Percentiles rank a stretch among this genome's conserved stretches.
Conservation (phyloP, 2,888 invertebrate species). For the Icerya purchasi region DNA sequence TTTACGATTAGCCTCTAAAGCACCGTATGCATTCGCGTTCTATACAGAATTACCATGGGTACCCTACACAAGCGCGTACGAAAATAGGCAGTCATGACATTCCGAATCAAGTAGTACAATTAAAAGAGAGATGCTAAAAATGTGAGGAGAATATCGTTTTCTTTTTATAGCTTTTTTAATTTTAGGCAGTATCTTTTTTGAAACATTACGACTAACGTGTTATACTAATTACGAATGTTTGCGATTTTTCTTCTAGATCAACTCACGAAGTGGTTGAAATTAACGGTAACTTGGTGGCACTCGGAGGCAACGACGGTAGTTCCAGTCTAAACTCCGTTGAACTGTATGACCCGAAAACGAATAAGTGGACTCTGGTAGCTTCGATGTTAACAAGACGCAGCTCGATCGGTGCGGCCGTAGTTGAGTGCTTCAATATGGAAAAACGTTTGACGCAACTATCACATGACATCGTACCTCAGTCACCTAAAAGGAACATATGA, state of each 20-base stretch:
- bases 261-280: conserved; percentile 45
- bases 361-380: conserved; percentile 43
- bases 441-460: not conserved
- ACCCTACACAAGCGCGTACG: too few relatives aligned
- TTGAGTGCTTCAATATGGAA: conserved; percentile 34
- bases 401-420: conserved; percentile 41
- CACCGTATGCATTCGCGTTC: too few relatives aligned
- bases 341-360: conserved; percentile 37
- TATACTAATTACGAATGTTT: too few relatives aligned
- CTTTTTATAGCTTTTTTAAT: too few relatives aligned
- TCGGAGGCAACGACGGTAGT: conserved; percentile 48
- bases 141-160: too few relatives aligned
- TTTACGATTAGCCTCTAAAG: too few relatives aligned
- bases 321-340: conserved; percentile 46
- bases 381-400: conserved; percentile 41
- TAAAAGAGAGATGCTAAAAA: too few relatives aligned
- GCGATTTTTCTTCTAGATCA: conserved; percentile 36
- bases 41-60: too few relatives aligned
- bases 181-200: too few relatives aligned
- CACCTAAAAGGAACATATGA: not conserved
- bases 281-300: conserved; percentile 37
- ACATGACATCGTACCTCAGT: not conserved
- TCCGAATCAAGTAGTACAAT: too few relatives aligned
- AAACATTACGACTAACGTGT: too few relatives aligned
- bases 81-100: too few relatives aligned